A percentile compares a stretch with the other conserved stretches of the same genome.
Conservation (phyloP, 1,140 invertebrate species). For the Dermatophagoides farinae region DNA sequence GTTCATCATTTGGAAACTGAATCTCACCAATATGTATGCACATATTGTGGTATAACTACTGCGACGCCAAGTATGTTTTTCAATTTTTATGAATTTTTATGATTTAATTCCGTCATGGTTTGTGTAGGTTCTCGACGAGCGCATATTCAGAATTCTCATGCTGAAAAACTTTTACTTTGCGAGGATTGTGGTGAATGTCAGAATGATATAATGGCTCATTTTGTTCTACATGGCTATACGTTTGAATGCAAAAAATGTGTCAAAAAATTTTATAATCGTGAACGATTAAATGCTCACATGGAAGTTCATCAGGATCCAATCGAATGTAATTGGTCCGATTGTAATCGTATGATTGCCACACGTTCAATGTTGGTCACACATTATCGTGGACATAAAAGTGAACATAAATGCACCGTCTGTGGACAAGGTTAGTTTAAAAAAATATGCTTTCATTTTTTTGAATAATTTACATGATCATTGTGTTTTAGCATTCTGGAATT, state of each 20-base stretch:
- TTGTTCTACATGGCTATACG: slow-evolving; percentile 20
- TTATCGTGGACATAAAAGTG: slow-evolving; percentile 20
- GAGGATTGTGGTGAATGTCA: slow-evolving; percentile 15
- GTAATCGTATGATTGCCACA: slow-evolving; percentile 19
- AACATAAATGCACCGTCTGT: slow-evolving; percentile 20
- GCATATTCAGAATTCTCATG: slow-evolving; percentile 22
- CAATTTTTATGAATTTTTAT: background rate
- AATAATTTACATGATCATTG: slow-evolving; percentile 1
- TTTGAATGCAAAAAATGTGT: slow-evolving; percentile 22
- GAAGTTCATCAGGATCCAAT: slow-evolving; percentile 21
- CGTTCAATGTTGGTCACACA: slow-evolving; percentile 21
- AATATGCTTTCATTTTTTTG: background rate
- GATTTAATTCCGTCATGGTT: background rate
- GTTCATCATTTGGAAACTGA: slow-evolving; percentile 22
- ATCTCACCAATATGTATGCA: slow-evolving; percentile 20
- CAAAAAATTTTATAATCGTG: slow-evolving; percentile 21
- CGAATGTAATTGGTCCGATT: slow-evolving; percentile 21
- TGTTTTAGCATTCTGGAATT: slow-evolving; percentile 8
- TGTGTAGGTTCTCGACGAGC: slow-evolving; percentile 17
- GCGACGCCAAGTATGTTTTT: slow-evolving; percentile 18
- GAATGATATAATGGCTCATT: slow-evolving; percentile 18
- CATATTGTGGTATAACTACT: slow-evolving; percentile 21
- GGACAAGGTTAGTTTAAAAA: slow-evolving; percentile 16
- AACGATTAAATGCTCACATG: slow-evolving; percentile 22
- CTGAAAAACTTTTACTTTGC: slow-evolving; percentile 17